Evolutionary conservation across 1,140 invertebrate genomes (phyloP), one percentile per base, ranked within the genome.

Genomic region (Zaprionus lachaisei): DNA sequence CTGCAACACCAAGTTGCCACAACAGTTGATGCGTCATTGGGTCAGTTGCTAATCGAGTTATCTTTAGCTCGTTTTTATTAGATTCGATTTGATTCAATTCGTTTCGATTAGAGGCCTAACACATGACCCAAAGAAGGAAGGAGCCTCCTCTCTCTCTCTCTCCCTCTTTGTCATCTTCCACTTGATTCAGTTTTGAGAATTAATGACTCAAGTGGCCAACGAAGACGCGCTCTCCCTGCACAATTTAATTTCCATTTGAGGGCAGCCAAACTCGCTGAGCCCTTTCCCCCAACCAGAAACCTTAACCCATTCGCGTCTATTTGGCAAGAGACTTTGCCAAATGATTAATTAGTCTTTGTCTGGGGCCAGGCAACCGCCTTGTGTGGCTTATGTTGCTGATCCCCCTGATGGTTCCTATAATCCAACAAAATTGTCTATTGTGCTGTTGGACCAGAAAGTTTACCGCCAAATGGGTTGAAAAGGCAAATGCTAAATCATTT

Each of bases 161-260:
- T 28, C 26, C 6, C 26, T 28, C 26, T 28, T 6, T 28, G 6
- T 5, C 26, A 15, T 22, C 56, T 58, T 70, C 51, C 58, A 26
- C 51, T 73, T 73, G 77, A 70, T 75, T 75, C 81, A 72, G 82
- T 90, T 83, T 84, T 90, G 85, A 85, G 75, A 78, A 79, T 81
- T 89, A 89, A 89, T 84, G 84, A 90, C 84, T 74, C 81, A 78
- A 89, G 80, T 81, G 79, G 79, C 79, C 83, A 72, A 38, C 47
- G 55, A 65, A 61, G 57, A 24, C 54, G 24, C 22, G 24, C 54
- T 47, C 31, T 38, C 47, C 26, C 71, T 60, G 70, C 82, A 91
- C 82, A 91, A 91, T 90, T 90, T 82, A 90, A 91, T 85, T 85
- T 90, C 81, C 77, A 90, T 90, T 90, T 80, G 75, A 72, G 51